Conservation (phyloP, 1,140 invertebrate genomes). For the Drosophila busckii region DNA sequence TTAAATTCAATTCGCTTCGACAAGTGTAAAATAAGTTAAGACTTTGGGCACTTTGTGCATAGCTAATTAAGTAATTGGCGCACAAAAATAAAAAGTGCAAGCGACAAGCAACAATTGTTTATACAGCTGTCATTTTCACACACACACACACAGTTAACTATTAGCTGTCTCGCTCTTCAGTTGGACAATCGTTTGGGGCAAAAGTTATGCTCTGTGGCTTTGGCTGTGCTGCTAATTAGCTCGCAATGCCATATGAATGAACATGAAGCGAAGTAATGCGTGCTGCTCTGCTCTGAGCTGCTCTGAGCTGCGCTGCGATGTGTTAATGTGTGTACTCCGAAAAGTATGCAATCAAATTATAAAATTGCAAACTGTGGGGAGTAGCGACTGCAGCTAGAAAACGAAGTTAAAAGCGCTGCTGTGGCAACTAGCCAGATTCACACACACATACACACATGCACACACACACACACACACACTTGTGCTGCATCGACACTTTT, state of each 20-base stretch:
- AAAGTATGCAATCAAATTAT: conserved; percentile 74
- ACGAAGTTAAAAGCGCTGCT: conserved; percentile 63
- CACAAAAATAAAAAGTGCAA: no score
- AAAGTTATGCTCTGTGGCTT: no score
- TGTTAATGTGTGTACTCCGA: conserved; percentile 62
- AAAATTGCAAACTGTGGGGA: conserved; percentile 41
- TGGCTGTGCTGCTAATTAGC: no score
- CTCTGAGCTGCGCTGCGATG: no score
- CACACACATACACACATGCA: conserved; percentile 1
- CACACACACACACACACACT: neutral
- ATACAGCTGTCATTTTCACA: conserved; percentile 53
- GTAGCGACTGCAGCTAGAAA: conserved; percentile 29
- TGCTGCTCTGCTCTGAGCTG: no score
- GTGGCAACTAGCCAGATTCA: conserved; percentile 39
- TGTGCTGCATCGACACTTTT: neutral
- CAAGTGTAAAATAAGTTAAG: no score
- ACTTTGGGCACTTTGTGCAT: no score
- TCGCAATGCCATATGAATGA: no score
- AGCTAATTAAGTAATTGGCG: no score
- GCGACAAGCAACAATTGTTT: conserved; percentile 58
- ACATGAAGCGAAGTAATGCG: no score
- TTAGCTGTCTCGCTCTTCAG: no score
- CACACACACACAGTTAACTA: neutral
- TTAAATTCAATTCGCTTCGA: no score
- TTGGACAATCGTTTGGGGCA: conserved; percentile 32